Conservation (phyloP, 2,113 vertebrate species). For the Ornithorhynchus anatinus region DNA sequence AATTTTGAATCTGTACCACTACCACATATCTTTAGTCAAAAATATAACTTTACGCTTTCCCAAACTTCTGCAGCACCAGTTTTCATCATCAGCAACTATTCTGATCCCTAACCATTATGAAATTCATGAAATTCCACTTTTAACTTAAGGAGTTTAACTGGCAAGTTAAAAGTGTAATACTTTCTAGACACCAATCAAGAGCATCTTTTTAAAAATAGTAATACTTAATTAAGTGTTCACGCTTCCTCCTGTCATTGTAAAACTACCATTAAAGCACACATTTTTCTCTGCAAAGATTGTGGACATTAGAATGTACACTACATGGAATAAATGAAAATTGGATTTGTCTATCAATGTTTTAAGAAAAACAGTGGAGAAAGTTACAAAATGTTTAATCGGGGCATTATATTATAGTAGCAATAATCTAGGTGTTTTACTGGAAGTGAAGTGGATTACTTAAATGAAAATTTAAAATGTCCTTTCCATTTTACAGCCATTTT, state of each 20-base stretch:
- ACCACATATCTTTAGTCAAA: neutral
- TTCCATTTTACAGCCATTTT: conserved; percentile 87
- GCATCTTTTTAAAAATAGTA: too few relatives aligned
- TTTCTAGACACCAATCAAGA: too few relatives aligned
- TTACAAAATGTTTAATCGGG: conserved; percentile 86
- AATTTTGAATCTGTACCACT: neutral
- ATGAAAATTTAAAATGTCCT: conserved; percentile 94
- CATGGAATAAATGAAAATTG: conserved; percentile 62
- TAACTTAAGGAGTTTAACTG: accelerated
- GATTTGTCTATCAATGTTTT: conserved; percentile 77
- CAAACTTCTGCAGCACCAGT: too few relatives aligned
- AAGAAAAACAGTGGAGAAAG: conserved; percentile 71
- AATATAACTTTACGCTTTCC: too few relatives aligned
- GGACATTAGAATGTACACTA: conserved; percentile 37
- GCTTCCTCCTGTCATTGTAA: too few relatives aligned
- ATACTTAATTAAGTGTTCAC: too few relatives aligned
- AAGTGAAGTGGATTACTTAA: conserved; percentile 92
- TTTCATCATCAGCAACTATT: neutral
- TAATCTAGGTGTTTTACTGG: conserved; percentile 91
- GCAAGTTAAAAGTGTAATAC: neutral
- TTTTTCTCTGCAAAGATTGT: conserved; percentile 16
- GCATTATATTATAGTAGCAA: conserved; percentile 78
- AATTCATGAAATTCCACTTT: neutral
- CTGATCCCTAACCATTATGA: neutral
- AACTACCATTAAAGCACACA: conserved; percentile 26